Base-by-base conservation (phyloP, 1,140 invertebrate species). In the Procambarus clarkii region DNA sequence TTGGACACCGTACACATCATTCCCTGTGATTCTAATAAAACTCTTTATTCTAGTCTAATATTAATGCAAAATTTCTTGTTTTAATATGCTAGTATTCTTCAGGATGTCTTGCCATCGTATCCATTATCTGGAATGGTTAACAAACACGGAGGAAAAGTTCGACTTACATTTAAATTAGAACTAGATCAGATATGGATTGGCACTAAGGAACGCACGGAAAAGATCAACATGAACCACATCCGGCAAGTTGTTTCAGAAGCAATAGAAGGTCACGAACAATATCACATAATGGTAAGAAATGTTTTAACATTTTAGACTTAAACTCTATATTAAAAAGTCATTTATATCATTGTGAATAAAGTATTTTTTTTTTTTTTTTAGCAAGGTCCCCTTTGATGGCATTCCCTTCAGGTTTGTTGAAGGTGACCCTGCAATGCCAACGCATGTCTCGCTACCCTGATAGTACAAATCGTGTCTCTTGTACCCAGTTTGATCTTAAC, bases 171-270 rank as follows among this genome's bases (percentile, higher is more conserved):
- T 94, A 99, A 98, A 95, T 95, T 98, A 93, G 98, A 98, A 94
- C 95, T 96, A 89, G 98, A 98, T 94, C 97, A 99, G 94, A 94
- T 99, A 9, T 99, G 98, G 98, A 96, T 98, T 83, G 98, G 98
- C 74, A 98, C 98, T 24, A 98, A 98, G 95, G 98, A 99, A 95
- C 95, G 98, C 93, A 99, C 98, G 93, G 97, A 98, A 93, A 99
- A 98, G 95, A 96, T 99, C 94, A 96, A 97, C 91, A 98, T 99
- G 97, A 97, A 96, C 93, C 97, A 97, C 48, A 98, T 99, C 92
- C 98, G 98, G 95, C 96, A 96, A 95, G 96, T 98, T 93, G 95
- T 97, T 21, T 96, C 95, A 94, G 98, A 99, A 95, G 96, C 97
- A 24, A 98, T 99, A 93, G 97, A 97, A 94, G 98, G 97, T 89